These are phyloP conservation scores for Diachasma alloeum DNA, from an alignment of 1,140 invertebrate species.

Conservation along the genomic window DNA sequence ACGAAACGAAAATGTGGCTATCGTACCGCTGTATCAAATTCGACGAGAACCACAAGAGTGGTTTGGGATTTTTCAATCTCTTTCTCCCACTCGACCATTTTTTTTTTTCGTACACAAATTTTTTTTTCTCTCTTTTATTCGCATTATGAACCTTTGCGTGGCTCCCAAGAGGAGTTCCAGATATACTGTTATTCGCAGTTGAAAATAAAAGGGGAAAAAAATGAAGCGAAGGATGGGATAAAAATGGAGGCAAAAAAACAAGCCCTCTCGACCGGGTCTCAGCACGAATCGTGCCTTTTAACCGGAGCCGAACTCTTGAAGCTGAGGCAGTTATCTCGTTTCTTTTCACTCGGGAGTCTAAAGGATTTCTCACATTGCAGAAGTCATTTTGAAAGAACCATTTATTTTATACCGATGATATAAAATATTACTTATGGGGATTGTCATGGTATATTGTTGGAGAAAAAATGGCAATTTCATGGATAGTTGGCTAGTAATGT, in stretches of 20 bases:
- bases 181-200: conserved; percentile 14
- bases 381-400: neutral
- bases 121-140: neutral
- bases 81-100: neutral
- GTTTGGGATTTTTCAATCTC: neutral
- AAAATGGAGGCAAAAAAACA: neutral
- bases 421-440: neutral
- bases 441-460: too few species aligned
- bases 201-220: neutral
- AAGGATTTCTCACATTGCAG: neutral
- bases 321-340: neutral
- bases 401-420: neutral
- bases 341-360: neutral
- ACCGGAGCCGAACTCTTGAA: neutral
- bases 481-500: too few species aligned
- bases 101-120: neutral
- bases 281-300: conserved; percentile 10
- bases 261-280: neutral
- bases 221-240: neutral
- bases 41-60: neutral
- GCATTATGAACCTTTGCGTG: neutral
- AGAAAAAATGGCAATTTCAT: too few species aligned
- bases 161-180: neutral
- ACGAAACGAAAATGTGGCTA: conserved; percentile 13
- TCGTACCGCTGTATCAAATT: conserved; percentile 5